Percentiles rank a stretch among this genome's conserved stretches.
These are phyloP conservation scores for Galeopterus variegatus DNA, from an alignment of 2,113 vertebrate species.

Conservation along the genomic window DNA sequence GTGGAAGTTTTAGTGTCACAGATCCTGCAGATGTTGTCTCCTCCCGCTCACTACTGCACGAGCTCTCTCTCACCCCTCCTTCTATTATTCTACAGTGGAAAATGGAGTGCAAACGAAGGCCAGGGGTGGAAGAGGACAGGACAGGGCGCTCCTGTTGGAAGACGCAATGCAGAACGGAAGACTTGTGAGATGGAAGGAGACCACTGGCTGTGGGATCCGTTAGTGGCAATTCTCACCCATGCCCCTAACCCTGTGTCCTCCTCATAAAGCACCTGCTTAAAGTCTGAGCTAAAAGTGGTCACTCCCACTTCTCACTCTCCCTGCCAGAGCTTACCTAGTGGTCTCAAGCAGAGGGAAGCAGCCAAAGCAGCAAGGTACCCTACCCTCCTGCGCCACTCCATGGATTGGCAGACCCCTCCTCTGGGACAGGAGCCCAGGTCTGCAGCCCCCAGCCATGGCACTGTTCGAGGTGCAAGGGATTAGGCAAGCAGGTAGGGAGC, in stretches of 20 bases:
- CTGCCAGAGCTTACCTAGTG: background rate
- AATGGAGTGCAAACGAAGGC: background rate
- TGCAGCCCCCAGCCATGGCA: background rate
- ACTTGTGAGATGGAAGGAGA: background rate
- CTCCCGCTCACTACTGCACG: background rate
- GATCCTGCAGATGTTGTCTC: background rate
- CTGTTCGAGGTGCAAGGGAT: background rate
- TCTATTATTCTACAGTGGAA: background rate
- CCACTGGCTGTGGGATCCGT: background rate
- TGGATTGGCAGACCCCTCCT: background rate
- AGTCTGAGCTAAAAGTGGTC: background rate
- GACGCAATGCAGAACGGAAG: background rate
- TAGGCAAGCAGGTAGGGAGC: background rate
- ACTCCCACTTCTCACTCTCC: accelerated
- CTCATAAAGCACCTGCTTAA: background rate
- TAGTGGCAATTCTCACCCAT: too few relatives aligned
- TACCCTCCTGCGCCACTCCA: background rate
- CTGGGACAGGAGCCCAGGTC: background rate
- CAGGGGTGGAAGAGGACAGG: background rate
- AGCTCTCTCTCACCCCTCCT: background rate
- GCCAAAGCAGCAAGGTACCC: background rate
- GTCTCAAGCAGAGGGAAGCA: background rate
- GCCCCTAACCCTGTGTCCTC: background rate
- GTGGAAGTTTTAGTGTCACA: background rate
- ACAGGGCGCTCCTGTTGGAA: background rate